Conservation (phyloP, 2,113 vertebrate genomes). For the Salvator merianae region DNA sequence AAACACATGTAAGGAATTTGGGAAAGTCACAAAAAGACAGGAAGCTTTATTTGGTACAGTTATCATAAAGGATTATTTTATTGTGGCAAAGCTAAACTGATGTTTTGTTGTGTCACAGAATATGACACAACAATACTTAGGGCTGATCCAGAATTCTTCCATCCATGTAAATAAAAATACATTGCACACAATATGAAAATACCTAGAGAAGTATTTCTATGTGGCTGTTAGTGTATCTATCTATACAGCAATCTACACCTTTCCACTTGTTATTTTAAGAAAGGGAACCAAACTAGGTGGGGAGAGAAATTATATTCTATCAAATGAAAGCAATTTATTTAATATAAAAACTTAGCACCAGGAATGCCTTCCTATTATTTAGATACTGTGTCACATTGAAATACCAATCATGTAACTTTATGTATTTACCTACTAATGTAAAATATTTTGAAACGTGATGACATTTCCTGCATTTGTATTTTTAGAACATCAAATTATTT, state of each 20-base stretch:
- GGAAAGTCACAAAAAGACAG: slow-evolving; percentile 54
- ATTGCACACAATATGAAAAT: not conserved
- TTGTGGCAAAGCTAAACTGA: slow-evolving; percentile 48
- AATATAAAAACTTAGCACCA: slow-evolving; percentile 21
- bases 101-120: slow-evolving; percentile 42
- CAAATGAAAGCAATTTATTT: slow-evolving; percentile 20
- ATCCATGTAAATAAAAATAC: not conserved
- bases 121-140: slow-evolving; percentile 40
- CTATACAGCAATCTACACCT: not conserved
- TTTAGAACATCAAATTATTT: slow-evolving; percentile 72
- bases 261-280: slow-evolving; percentile 29
- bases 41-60: slow-evolving; percentile 40
- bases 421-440: slow-evolving; percentile 57
- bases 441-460: slow-evolving; percentile 64
- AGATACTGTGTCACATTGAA: slow-evolving; percentile 56
- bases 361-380: slow-evolving; percentile 32
- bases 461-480: slow-evolving; percentile 65
- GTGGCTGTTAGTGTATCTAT: not conserved
- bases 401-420: slow-evolving; percentile 39
- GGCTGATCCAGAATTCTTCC: slow-evolving; percentile 52
- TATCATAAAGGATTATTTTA: slow-evolving; percentile 63
- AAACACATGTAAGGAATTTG: slow-evolving; percentile 48
- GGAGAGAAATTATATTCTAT: not conserved
- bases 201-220: not conserved
- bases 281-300: not conserved